Base-by-base conservation (phyloP, 2,797 vertebrate genomes). In the Poecilia velifera region DNA sequence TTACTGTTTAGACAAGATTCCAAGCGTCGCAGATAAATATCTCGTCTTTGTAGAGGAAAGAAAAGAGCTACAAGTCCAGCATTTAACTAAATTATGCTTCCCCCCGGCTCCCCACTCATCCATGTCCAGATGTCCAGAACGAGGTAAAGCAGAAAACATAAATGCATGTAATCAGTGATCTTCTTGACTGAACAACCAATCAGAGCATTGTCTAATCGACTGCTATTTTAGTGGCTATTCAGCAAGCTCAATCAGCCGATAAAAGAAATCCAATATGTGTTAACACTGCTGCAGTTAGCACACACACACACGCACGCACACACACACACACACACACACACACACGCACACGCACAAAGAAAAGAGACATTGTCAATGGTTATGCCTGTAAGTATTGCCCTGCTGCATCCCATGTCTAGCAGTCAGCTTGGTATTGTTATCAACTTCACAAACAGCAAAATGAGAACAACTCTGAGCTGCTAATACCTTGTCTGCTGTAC, bases 401-500 rank as follows among this genome's bases (percentile, higher is more conserved):
- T 84, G 20, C 31, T 72, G 53, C 16, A 31, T n/a, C 51, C 16
- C 1, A 49, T 66, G 45, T 74, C 14, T 76, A 36, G 41, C 55
- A 53, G 53, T 83, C 77, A 82, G 76, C 64, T 71, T 62, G 49
- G 47, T 62, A 43, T 76, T 34, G n/a, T 75, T 28, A 78, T 71
- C 76, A 70, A 80, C 70, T 85, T 73, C 78, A 79, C 77, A 86
- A 46, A 66, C 76, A 78, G 66, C 68, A 71, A 79, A 84, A 82
- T 20, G 31, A 77, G 74, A 78, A 77, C 74, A 43, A 72, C 77
- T 71, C 51, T 80, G 66, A 77, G 84, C 87, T 82, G 79, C 80
- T 86, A 78, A 87, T 70, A 81, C 81, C 74, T 62, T 76, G 74
- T 84, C 84, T 73, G 70, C 76, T 80, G 43, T 46, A 66, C 82